Conservation (phyloP, 2,888 invertebrate genomes). For the Harpalus rubripes region DNA sequence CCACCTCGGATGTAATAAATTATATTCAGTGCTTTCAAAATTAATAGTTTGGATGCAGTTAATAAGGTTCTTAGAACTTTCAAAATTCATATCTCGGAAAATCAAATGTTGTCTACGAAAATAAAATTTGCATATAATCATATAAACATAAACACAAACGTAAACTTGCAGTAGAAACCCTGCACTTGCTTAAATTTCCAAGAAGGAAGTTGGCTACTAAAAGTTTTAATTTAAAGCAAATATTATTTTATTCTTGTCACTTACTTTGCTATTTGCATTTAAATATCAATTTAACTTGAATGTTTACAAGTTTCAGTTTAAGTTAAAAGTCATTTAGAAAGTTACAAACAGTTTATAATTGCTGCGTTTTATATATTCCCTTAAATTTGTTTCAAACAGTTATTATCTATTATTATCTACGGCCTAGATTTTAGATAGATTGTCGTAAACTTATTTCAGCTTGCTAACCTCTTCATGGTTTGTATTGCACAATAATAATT, state of each 20-base stretch:
- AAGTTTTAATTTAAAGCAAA: slow-evolving; percentile 54
- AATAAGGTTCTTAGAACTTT: not conserved
- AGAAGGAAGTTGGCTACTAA: slow-evolving; percentile 14
- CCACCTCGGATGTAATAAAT: too few species aligned
- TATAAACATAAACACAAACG: not conserved
- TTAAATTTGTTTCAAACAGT: slow-evolving; percentile 20
- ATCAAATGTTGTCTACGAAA: not conserved
- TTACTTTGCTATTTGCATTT: slow-evolving; percentile 44
- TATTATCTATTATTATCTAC: slow-evolving; percentile 1
- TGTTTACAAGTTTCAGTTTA: slow-evolving; percentile 44
- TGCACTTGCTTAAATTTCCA: slow-evolving; percentile 3
- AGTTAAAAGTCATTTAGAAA: slow-evolving; percentile 51
- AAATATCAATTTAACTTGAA: slow-evolving; percentile 58
- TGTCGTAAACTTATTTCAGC: too few species aligned
- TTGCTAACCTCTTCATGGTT: too few species aligned
- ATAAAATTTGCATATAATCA: slow-evolving; percentile 23
- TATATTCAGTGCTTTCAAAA: not conserved
- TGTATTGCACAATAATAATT: too few species aligned
- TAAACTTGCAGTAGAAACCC: not conserved
- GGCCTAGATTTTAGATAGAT: too few species aligned
- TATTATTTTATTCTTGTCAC: slow-evolving; percentile 57
- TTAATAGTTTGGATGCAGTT: not conserved
- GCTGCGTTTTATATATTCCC: slow-evolving; percentile 33
- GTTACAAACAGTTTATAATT: slow-evolving; percentile 45
- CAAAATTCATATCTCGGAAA: not conserved